Base-by-base conservation (phyloP, 2,888 invertebrate species). In the Phasia obesa region DNA sequence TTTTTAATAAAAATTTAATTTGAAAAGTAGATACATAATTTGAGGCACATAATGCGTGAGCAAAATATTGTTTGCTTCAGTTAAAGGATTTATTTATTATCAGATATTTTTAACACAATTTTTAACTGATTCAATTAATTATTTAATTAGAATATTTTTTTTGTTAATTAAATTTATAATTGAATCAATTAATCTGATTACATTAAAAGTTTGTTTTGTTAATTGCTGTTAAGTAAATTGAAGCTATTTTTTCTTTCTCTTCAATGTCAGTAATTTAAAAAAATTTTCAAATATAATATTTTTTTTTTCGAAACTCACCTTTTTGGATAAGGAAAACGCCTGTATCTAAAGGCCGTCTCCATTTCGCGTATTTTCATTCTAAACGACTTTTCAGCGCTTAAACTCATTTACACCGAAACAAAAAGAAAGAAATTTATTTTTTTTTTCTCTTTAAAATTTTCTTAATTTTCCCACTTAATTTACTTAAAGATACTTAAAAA, bases 281-380 rank as follows among this genome's bases (percentile, higher is more conserved):
- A 2, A 9, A 38, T 44, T 27, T 27, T 6, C 6, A n/a, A 44
- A 2, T 17, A n/a, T 44, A 21, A 11, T 13, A 13, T 49, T 1
- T 59, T 15, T 35, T 62, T 57, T 74, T 85, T 51, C 2, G 13
- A 44, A 59, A 88, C 91, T 90, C 86, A 91, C 91, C 91, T 89
- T 86, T 91, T 91, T 5, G 91, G 91, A 86, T 91, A 91, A 65
- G 91, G 91, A 89, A 91, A 90, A 84, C 91, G 89, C 80, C 91
- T 87, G 70, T 91, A 90, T 80, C 88, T 90, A 69, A 91, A 90
- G 75, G 89, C 90, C 79, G 89, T 90, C 85, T 91, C 91, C 80
- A 91, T 87, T 81, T 91, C 90, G 81, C 90, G 89, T 85, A 91
- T 86, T 83, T 90, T 91, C 91, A 90, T 90, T 87, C 87, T 89